phyloP scores from a whole-genome alignment of 1,140 invertebrate genomes.

The Cepaea nemoralis region DNA sequence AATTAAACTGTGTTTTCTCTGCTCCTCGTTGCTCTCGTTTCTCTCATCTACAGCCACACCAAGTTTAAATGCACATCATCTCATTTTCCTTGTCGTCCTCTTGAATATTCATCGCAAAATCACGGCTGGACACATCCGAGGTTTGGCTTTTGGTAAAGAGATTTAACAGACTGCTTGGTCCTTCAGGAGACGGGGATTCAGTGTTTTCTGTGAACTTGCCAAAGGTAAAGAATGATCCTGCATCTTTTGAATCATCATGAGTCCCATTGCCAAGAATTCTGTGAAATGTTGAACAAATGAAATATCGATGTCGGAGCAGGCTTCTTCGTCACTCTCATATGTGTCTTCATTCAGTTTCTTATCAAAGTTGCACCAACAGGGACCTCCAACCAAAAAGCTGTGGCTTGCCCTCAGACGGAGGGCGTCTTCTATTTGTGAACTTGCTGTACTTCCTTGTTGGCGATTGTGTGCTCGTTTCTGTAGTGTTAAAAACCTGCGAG shows the following conservation, averaged over 20 bases:
- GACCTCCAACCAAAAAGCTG: background rate
- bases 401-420: background rate
- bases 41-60: no score
- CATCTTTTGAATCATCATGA: background rate
- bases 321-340: background rate
- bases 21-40: background rate
- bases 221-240: background rate
- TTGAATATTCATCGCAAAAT: background rate
- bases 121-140: background rate
- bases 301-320: background rate
- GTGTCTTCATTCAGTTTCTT: background rate
- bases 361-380: constrained; percentile 10
- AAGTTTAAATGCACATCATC: background rate
- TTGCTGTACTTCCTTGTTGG: background rate
- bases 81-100: no score
- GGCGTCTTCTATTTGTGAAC: background rate
- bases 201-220: background rate
- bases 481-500: background rate
- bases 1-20: constrained; percentile 6
- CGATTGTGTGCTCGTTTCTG: background rate
- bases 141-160: background rate
- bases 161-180: background rate
- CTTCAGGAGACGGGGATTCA: background rate
- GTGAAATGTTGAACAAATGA: background rate
- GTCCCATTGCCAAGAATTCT: background rate